phyloP scores from a whole-genome alignment of 1,140 invertebrate species.

The Pseudomyrmex sp. region DNA sequence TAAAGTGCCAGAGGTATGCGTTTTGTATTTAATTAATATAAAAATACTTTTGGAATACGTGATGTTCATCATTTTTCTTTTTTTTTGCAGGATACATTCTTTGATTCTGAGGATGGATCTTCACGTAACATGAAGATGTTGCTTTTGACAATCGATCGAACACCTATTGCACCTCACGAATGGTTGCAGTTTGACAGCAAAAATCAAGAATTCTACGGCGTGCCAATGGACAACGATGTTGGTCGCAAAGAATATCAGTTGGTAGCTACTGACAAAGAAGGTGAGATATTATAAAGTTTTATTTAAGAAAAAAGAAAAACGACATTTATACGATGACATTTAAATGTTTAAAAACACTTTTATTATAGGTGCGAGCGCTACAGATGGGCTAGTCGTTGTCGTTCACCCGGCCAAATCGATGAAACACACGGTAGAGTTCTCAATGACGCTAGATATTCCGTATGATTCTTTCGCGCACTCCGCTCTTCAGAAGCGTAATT shows the following conservation, averaged over 20 bases:
- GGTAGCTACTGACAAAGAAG: slow-evolving; percentile 84
- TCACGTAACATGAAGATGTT: slow-evolving; percentile 90
- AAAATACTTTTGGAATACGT: neutral
- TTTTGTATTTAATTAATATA: too few species aligned
- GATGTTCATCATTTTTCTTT: neutral
- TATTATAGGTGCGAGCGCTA: slow-evolving; percentile 86
- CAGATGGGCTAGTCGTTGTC: slow-evolving; percentile 92
- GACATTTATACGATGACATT: neutral
- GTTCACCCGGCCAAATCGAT: slow-evolving; percentile 87
- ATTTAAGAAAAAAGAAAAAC: slow-evolving; percentile 19
- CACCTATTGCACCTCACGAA: slow-evolving; percentile 88
- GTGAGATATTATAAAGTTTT: slow-evolving; percentile 60
- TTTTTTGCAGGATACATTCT: slow-evolving; percentile 92
- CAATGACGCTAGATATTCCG: slow-evolving; percentile 91
- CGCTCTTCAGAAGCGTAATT: slow-evolving; percentile 89
- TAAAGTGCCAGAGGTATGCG: slow-evolving; percentile 90
- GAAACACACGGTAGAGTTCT: slow-evolving; percentile 89
- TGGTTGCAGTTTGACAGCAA: slow-evolving; percentile 96
- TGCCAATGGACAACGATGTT: slow-evolving; percentile 89
- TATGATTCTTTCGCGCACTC: slow-evolving; percentile 90
- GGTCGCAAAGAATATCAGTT: slow-evolving; percentile 92
- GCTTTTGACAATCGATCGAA: slow-evolving; percentile 90
- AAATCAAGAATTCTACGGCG: slow-evolving; percentile 95
- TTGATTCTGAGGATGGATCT: slow-evolving; percentile 93
- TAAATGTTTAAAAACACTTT: neutral